Base-by-base conservation (phyloP, 2,797 vertebrate genomes). In the Xyrichtys novacula region DNA sequence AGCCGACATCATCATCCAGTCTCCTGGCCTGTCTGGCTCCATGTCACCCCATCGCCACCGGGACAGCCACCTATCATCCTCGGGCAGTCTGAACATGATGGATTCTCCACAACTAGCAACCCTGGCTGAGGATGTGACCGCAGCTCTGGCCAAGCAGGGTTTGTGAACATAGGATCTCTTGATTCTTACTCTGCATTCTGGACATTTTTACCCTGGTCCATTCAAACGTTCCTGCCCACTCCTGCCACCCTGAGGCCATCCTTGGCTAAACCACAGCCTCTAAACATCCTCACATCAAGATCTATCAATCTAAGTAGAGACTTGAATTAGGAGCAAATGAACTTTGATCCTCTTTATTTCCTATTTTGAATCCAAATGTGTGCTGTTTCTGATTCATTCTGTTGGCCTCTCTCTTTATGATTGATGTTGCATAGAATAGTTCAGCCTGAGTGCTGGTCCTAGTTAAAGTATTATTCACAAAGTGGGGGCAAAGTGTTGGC, bases 61-160 rank as follows among this genome's bases (percentile, higher is more conserved):
- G 28, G 89, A 89, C 87, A 98, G 97, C 94, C 97, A 98, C 0
- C 96, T 98, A 73, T 99, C 97, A 0, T 99, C 98, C 56, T 97
- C 97, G 3, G 96, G 97, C 86, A 99, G 97, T 85, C 96, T 99
- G 93, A 98, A 99, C 93, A 92, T 98, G 89, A 93, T 95, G 19
- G 98, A 99, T 76, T 98, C 97, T 0, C 97, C 97, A 26, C 97
- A 97, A 93, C 94, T 99, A 61, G 96, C 96, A 17, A 99, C 98
- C 44, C 93, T 99, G 26, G 97, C 98, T 1, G 96, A 98, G 91
- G 97, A 99, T 40, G 97, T 99, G 91, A 98, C 96, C 0, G 97
- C 97, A 4, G 97, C 98, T 77, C 95, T 99, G 28, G 97, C 97
- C 82, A 98, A 99, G 89, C 98, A 99, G 95, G 98, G 97, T 92